Evolutionary conservation across 1,140 invertebrate genomes (phyloP), one percentile per base, ranked within the genome.

Genomic region (Frieseomelitta varia): DNA sequence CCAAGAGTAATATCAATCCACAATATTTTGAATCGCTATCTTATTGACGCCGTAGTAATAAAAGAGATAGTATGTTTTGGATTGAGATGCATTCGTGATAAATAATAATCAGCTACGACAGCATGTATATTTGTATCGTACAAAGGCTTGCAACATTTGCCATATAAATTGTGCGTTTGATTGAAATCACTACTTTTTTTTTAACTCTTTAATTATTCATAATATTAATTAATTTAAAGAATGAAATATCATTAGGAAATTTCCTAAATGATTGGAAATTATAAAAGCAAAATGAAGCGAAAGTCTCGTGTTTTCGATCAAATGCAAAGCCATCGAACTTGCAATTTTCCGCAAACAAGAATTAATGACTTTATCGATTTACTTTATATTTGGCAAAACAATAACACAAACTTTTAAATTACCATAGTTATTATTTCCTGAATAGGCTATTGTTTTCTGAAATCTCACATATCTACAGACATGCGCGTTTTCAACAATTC

Each of bases 381-480:
- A 65, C 55, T 84, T 78, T 79, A 30, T 55, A 79, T 51, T 4
- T 68, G 39, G 1, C 21, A 27, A 73, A 72, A 15, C 21, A 68
- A 84, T 84, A 84, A 84, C 65, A 55, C 55, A n/a, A n/a, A 61
- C 39, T n/a, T 78, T 78, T 21, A 67, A 39, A 68, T 68, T 39
- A 19, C 8, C 68, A 55, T 2, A 17, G 14, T 4, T 61, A 12
- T 61, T 61, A 61, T 61, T 61, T 61, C 4, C 24, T 61, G 58
- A 61, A n/a, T 21, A 12, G 0, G 10, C 19, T 58, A 55, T 24
- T 76, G 19, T 68, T 72, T 15, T 15, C n/a, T 56, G 30, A 11
- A 69, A 56, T 71, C 27, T 27, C 15, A 53, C 19, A 30, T 30
- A 3, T 15, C 1, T 14, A 39, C 47, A 39, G n/a, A 10, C 61